Conservation (phyloP, 2,113 vertebrate genomes). For the Strix uralensis region DNA sequence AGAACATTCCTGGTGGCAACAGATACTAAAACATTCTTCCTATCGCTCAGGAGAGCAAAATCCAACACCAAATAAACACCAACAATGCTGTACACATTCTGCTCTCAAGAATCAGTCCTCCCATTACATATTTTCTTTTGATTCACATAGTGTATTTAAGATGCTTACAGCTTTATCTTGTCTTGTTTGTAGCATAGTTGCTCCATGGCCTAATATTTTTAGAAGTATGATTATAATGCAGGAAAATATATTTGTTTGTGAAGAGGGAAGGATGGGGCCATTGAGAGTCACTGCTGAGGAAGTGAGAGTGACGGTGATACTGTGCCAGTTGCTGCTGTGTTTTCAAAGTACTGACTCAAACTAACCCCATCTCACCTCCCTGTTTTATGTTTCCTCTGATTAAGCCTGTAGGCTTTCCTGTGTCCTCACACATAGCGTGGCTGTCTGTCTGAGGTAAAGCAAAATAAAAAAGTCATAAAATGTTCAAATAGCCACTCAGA, state of each 20-base stretch:
- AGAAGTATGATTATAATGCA: background rate
- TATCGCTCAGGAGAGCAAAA: background rate
- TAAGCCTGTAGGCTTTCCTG: background rate
- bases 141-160: background rate
- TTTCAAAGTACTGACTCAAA: background rate
- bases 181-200: background rate
- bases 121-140: background rate
- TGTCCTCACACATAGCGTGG: background rate
- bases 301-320: background rate
- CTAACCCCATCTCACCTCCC: background rate
- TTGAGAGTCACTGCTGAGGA: background rate
- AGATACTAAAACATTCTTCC: background rate
- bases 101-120: background rate
- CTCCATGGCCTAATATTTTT: background rate
- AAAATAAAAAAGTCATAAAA: background rate
- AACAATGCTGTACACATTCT: background rate
- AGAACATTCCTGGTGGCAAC: conserved; percentile 22
- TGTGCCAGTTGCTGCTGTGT: background rate
- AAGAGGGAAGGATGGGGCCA: background rate
- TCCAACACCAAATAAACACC: background rate
- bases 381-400: background rate
- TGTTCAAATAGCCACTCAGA: background rate
- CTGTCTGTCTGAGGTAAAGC: background rate
- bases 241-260: background rate
- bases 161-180: background rate